These are phyloP conservation scores for Mercenaria mercenaria DNA, from an alignment of 1,140 invertebrate genomes.

Conservation along the genomic window DNA sequence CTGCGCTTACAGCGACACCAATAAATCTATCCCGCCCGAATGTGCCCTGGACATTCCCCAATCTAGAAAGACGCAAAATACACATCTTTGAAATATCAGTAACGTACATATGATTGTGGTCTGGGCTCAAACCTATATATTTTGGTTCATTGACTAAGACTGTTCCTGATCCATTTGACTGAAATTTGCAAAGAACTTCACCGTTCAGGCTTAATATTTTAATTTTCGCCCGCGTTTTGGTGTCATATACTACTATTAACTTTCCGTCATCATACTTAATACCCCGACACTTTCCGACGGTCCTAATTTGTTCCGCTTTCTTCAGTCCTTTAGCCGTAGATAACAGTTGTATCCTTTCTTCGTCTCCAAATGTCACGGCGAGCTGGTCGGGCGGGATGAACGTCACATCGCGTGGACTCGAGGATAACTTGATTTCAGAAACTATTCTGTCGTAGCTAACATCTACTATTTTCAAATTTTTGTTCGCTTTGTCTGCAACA, in stretches of 20 bases:
- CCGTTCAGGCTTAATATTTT: neutral
- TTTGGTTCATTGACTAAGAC: neutral
- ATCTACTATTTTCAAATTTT: constrained; percentile 7
- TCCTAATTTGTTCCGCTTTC: neutral
- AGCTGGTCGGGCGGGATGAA: neutral
- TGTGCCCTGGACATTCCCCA: neutral
- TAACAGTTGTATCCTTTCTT: neutral
- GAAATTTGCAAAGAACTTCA: neutral
- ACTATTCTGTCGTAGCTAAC: neutral
- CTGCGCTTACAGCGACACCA: neutral
- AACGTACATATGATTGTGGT: neutral
- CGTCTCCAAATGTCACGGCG: neutral
- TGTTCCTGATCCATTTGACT: neutral
- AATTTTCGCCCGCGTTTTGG: neutral
- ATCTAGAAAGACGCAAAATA: neutral
- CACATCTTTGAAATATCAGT: neutral
- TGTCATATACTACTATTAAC: neutral
- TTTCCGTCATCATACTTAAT: neutral
- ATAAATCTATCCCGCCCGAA: neutral
- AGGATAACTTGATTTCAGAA: neutral
- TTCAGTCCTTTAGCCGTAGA: neutral
- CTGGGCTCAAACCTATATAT: neutral
- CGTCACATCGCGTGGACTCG: neutral
- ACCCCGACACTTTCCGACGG: neutral
- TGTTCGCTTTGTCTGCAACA: neutral